Base-by-base conservation (phyloP, 2,113 vertebrate genomes). In the Microcebus tavaratra region DNA sequence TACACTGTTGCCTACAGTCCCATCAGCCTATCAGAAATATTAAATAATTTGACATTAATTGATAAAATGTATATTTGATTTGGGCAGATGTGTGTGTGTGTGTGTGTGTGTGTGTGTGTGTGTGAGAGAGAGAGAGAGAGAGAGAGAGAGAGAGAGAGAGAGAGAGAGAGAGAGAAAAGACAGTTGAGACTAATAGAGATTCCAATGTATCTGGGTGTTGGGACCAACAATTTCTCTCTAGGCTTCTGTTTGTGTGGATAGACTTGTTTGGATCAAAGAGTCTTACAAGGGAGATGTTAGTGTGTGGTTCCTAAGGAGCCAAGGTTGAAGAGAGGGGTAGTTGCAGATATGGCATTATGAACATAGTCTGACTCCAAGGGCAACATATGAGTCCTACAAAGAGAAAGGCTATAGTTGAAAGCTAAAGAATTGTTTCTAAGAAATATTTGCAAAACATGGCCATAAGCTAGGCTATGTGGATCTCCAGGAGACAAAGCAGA, bases 11-110 rank as follows among this genome's bases (percentile, higher is more conserved):
- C 50, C 48, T 75, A 17, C 9, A 79, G 53, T 1, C 25, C 48
- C 8, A 8, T 0, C 75, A 45, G 34, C n/a, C 29, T 78, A n/a
- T 75, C 42, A 94, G 42, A 50, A 92, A 91, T 90, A 87, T 31
- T 73, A 78, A 61, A 55, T 83, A 87, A 90, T n/a, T 92, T 78
- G 45, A 92, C 90, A 53, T 81, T 79, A 87, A 27, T 78, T 57
- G 53, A 27, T 82, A 88, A 90, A 80, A 45, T 75, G 42, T 13
- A 34, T 79, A 83, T 78, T 48, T 48, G 42, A 73, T 57, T 57
- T 70, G 29, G 14, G 70, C 42, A 85, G 20, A 1, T 2, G 14
- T 23, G 36, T 65, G 0, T 57, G 4, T 85, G 21, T 65, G 15
- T 59, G 4, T 27, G 10, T 59, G 42, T 57, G 48, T 11, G 10